Conservation (phyloP, 2,113 vertebrate genomes). For the rat (Rattus norvegicus) region DNA sequence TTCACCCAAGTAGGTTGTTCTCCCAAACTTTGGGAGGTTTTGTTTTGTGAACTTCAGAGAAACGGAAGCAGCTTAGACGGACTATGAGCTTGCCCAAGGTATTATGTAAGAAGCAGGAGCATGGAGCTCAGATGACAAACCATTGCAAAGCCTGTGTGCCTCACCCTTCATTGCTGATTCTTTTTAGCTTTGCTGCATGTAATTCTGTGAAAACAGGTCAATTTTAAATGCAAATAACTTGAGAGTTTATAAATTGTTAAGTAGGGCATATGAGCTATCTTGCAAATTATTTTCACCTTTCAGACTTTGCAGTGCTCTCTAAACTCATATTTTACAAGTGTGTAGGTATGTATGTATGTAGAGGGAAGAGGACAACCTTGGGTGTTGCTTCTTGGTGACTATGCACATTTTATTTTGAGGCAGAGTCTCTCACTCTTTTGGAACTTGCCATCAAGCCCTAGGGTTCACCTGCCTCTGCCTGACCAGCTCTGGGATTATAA, state of each 20-base stretch:
- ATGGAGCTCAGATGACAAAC: neutral
- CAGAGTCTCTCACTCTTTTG: neutral
- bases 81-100: neutral
- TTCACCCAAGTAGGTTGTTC: neutral
- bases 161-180: neutral
- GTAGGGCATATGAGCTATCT: neutral
- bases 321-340: neutral
- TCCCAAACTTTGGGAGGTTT: neutral
- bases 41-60: neutral
- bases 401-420: neutral
- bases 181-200: conserved; percentile 4
- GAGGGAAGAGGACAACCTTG: neutral
- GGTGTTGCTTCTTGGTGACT: neutral
- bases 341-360: neutral
- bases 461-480: neutral
- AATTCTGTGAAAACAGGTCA: conserved; percentile 54
- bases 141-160: neutral
- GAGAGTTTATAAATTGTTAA: neutral
- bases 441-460: neutral
- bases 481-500: neutral
- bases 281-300: neutral
- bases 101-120: neutral
- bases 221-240: neutral
- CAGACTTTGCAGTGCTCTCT: neutral
- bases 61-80: neutral